Evolutionary conservation across 1,140 invertebrate species (phyloP).

Genomic region (Chlorops oryzae): DNA sequence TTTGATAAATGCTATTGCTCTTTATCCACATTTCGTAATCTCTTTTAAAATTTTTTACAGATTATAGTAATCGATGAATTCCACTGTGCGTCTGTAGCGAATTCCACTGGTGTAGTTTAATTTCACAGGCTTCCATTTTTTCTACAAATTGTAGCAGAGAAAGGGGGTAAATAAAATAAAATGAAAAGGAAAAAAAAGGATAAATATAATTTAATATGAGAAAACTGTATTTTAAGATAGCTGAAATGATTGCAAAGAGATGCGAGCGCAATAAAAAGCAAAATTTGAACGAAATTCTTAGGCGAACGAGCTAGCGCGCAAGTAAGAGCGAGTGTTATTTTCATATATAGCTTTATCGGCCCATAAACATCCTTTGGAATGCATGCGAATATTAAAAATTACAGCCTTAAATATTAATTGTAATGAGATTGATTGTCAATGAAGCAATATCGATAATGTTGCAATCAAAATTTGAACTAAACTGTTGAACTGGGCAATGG

Average conservation of each 20-base stretch:
- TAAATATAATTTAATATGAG: neutral
- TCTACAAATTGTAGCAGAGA: constrained; percentile 38
- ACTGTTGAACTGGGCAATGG: constrained; percentile 43
- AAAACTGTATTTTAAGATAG: neutral
- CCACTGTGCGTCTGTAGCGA: constrained; percentile 44
- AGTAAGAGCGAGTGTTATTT: neutral
- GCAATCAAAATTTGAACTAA: constrained; percentile 29
- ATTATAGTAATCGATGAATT: constrained; percentile 46
- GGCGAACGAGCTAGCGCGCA: neutral
- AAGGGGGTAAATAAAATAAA: constrained; percentile 32
- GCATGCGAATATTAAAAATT: neutral
- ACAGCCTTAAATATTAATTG: constrained; percentile 1
- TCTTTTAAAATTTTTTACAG: constrained; percentile 23
- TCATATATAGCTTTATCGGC: neutral
- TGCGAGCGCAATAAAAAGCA: constrained; percentile 20
- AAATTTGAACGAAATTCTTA: neutral
- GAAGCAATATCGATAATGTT: neutral
- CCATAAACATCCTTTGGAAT: neutral
- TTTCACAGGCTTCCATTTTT: constrained; percentile 47
- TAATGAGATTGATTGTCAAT: neutral
- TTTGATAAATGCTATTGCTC: too few relatives aligned
- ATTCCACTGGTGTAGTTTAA: constrained; percentile 47
- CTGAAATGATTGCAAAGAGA: neutral
- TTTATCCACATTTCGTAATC: too few relatives aligned
- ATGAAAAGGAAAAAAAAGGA: constrained; percentile 35